Evolutionary conservation across 2,113 vertebrate species (phyloP), one percentile per base, ranked within the genome.

Genomic region (Peromyscus leucopus): DNA sequence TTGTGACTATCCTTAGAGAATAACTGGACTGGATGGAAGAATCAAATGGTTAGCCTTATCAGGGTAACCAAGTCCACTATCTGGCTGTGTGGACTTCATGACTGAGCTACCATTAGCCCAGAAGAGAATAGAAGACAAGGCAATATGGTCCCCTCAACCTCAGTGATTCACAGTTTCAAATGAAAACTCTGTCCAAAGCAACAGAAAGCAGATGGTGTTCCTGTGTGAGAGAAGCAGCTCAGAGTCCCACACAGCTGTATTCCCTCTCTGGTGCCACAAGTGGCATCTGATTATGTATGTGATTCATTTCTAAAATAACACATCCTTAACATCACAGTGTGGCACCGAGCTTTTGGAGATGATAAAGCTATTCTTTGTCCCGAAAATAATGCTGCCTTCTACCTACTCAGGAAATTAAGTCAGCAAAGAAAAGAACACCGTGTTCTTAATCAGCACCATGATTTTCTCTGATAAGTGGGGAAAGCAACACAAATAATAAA

Each of bases 181-280:
- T 97, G 51, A 95, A 92, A 96, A 51, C 24, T 83, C 93, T 46
- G 95, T 90, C 57, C 80, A 94, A 93, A 94, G 21, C 75, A 93
- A 65, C 46, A 96, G 85, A 97, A 93, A 96, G 61, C 92, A 97
- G 92, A 79, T 96, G 90, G 94, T 92, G n/a, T 93, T 90, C 71
- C 19, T 69, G 26, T 51, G 28, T 5, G 74, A 94, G 79, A 69
- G 69, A 93, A 92, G 16, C 59, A 83, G 65, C 74, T 96, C 55
- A 59, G 91, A 59, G n/a, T 48, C 51, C 79, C 2, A 71, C 86
- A 89, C 84, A 93, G 69, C 92, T 98, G 87, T 85, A 80, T 72
- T 78, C 22, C 51, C 69, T 95, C 69, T 91, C 57, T 8, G 2
- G 31, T 15, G 59, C 79, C 59, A 76, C 88, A 97, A 91, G 90